Base-by-base conservation (phyloP, 2,888 invertebrate genomes). In the Heliothis peltigera region DNA sequence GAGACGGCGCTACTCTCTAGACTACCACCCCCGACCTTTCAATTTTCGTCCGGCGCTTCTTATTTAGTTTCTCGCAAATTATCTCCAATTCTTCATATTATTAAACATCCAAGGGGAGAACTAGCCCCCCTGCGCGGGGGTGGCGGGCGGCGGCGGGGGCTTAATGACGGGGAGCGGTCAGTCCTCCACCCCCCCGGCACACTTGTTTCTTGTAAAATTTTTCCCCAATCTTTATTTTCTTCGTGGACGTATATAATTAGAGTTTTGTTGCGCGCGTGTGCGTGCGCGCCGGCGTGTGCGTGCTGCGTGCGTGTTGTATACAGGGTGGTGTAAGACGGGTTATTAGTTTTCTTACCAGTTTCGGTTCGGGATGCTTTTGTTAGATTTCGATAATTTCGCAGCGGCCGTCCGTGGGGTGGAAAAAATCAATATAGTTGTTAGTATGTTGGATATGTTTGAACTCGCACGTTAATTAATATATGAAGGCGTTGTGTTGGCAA, bases 31-130 rank as follows among this genome's bases (percentile, higher is more conserved):
- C 85, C 85, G 88, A 90, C 93, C 94, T 93, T 94, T 94, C 94
- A 94, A 93, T 95, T 94, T 93, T 94, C 94, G 91, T 89, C 90
- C 90, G 87, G 86, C 94, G 93, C 93, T 94, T 94, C 94, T 95
- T 95, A 95, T 95, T 95, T 95, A 95, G 95, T 95, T 95, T 94
- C 94, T 93, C 94, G 94, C 95, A 95, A 95, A 95, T 95, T 95
- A 95, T 95, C 94, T 94, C 95, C 95, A 94, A 95, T 95, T 95
- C 95, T 94, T 95, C 95, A 95, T 95, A 95, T 95, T 94, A 95
- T 95, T 95, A 95, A 94, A 94, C 95, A 94, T 93, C 94, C 87
- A 82, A 79, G 93, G 94, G 94, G 91, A 90, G 91, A 92, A 91
- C 91, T 91, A 91, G 86, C 90, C 90, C 84, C 91, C 90, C 83